A percentile compares a stretch with the other conserved stretches of the same genome.
phyloP scores from a whole-genome alignment of 2,888 invertebrate species.

The Coelinius sp. region DNA sequence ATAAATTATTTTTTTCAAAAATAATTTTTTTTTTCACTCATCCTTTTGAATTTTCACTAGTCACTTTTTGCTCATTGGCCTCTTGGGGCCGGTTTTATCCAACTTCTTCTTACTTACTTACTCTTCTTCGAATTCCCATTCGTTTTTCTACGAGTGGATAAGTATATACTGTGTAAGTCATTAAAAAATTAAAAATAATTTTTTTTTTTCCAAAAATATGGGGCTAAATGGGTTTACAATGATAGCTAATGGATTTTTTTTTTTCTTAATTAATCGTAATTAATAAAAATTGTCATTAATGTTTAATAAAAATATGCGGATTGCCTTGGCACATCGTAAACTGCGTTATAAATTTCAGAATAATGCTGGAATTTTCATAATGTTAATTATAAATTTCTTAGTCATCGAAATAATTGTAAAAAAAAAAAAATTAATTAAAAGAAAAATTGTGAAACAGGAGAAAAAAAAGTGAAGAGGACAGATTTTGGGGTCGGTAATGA shows the following conservation, averaged over 20 bases:
- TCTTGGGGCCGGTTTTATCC: constrained; percentile 35
- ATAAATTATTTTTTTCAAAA: constrained; percentile 16
- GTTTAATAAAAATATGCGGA: neutral
- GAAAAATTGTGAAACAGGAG: neutral
- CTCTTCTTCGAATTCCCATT: constrained; percentile 33
- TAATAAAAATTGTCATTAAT: neutral
- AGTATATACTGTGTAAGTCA: constrained; percentile 21
- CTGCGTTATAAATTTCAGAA: constrained; percentile 1
- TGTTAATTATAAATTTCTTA: neutral
- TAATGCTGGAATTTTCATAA: neutral
- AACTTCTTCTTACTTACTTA: constrained; percentile 40
- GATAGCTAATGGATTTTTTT: neutral
- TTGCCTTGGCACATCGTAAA: neutral
- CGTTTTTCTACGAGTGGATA: constrained; percentile 34
- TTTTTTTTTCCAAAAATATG: neutral
- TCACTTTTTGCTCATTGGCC: constrained; percentile 39
- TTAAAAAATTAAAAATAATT: neutral
- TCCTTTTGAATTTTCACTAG: constrained; percentile 42
- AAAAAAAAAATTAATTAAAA: constrained; percentile 18
- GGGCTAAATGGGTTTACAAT: too few species aligned
- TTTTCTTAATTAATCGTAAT: neutral
- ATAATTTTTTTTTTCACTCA: neutral
- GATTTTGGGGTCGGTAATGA: too few species aligned
- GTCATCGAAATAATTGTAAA: constrained; percentile 15
- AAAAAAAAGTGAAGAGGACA: too few species aligned